A percentile compares a stretch with the other conserved stretches of the same genome.
Evolutionary conservation across 2,888 invertebrate genomes (phyloP).

Genomic region (Epirrhoe alternata): DNA sequence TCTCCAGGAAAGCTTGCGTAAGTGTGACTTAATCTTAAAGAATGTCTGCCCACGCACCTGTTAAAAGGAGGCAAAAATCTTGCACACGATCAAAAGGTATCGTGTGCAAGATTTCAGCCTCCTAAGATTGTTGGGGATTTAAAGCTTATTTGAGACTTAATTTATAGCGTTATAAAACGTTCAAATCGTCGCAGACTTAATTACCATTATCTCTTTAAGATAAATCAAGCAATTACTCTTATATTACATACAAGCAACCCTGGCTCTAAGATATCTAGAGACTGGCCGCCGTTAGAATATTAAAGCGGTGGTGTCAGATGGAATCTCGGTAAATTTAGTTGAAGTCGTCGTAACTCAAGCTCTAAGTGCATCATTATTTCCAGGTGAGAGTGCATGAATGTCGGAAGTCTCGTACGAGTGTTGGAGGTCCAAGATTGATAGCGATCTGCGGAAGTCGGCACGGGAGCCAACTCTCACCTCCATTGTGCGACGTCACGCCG

Average conservation of each 20-base stretch:
- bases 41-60: slow-evolving; percentile 40
- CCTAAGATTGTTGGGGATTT: slow-evolving; percentile 13
- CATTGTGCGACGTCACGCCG: slow-evolving; percentile 74
- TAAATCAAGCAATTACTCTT: slow-evolving; percentile 30
- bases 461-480: slow-evolving; percentile 74
- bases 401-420: slow-evolving; percentile 64
- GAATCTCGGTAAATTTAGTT: slow-evolving; percentile 33
- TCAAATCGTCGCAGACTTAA: slow-evolving; percentile 30
- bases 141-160: slow-evolving; percentile 26
- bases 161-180: slow-evolving; percentile 37
- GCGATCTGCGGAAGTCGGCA: slow-evolving; percentile 70
- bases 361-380: slow-evolving; percentile 46
- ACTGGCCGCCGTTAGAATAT: slow-evolving; percentile 11
- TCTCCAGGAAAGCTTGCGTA: slow-evolving; percentile 30
- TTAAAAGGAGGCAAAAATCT: slow-evolving; percentile 30
- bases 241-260: slow-evolving; percentile 4
- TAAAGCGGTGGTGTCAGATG: slow-evolving; percentile 32
- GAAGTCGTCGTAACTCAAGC: slow-evolving; percentile 41
- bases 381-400: slow-evolving; percentile 54
- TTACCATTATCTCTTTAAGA: slow-evolving; percentile 31
- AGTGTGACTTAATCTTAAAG: slow-evolving; percentile 41
- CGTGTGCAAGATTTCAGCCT: too few species aligned
- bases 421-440: slow-evolving; percentile 67
- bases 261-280: slow-evolving; percentile 7
- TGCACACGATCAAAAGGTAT: slow-evolving; percentile 30